Evolutionary conservation across 2,113 vertebrate species (phyloP).

Genomic region (Caranx melampygus): DNA sequence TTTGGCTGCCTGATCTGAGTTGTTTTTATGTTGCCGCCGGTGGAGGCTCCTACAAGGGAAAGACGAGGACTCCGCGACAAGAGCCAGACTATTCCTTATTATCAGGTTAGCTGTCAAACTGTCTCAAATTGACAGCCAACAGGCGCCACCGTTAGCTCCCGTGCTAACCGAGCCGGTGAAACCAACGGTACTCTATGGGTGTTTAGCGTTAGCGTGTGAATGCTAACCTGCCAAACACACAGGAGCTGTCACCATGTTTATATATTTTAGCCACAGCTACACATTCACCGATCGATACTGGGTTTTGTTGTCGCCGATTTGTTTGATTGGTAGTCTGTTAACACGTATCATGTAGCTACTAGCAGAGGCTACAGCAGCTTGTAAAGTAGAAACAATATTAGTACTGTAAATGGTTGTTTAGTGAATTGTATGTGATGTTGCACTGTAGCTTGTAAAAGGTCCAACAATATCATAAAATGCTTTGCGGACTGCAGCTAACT

Average conservation of each 20-base stretch:
- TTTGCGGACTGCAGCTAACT: neutral
- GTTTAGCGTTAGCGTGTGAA: conserved; percentile 45
- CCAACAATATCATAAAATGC: neutral
- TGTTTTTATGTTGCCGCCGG: conserved; percentile 54
- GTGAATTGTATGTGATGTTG: neutral
- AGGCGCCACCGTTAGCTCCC: conserved; percentile 44
- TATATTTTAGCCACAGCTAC: neutral
- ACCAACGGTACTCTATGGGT: neutral
- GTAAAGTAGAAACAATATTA: neutral
- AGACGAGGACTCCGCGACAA: conserved; percentile 79
- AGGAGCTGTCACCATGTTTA: neutral
- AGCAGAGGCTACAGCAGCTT: neutral
- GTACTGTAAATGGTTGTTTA: neutral
- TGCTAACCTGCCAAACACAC: too few species aligned
- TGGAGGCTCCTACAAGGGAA: conserved; percentile 40
- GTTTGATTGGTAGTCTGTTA: neutral
- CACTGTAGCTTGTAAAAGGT: neutral
- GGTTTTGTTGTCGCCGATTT: neutral
- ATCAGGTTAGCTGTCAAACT: conserved; percentile 76
- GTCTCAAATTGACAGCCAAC: conserved; percentile 19
- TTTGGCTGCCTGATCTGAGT: conserved; percentile 14
- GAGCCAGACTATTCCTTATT: conserved; percentile 82
- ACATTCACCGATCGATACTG: neutral
- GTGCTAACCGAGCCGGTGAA: conserved; percentile 28
- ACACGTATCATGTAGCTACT: neutral